A percentile compares a stretch with the other conserved stretches of the same genome.
Evolutionary conservation across 2,888 invertebrate genomes (phyloP).

Genomic region (Leptogaster cylindrica): DNA sequence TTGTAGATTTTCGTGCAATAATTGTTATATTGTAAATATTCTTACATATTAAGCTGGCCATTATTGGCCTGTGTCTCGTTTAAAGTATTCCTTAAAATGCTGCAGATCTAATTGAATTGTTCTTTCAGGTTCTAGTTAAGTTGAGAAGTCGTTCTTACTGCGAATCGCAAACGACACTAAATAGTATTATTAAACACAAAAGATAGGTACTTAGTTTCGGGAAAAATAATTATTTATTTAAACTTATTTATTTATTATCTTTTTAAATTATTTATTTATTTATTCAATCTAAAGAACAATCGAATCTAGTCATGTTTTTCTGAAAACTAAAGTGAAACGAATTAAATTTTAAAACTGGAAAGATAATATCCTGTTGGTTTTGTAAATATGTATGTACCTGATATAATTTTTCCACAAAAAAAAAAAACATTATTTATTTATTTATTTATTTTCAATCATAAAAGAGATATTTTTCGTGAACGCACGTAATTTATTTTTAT

Average conservation of each 20-base stretch:
- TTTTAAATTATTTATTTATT: constrained; percentile 22
- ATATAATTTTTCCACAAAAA: constrained; percentile 22
- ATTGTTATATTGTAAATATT: too few species aligned
- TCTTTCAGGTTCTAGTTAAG: too few species aligned
- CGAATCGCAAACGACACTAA: background rate
- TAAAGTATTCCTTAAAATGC: too few species aligned
- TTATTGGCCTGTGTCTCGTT: too few species aligned
- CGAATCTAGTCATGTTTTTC: too few species aligned
- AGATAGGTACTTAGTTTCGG: too few species aligned
- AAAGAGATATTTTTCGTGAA: background rate
- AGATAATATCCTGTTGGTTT: constrained; percentile 15
- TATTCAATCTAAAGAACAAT: constrained; percentile 14
- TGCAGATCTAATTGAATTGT: too few species aligned
- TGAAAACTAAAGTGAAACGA: background rate
- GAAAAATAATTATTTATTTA: constrained; percentile 5
- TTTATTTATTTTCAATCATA: constrained; percentile 11
- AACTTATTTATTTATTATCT: background rate
- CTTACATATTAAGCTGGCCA: too few species aligned
- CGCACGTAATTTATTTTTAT: background rate
- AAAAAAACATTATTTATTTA: too few species aligned
- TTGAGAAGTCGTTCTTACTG: too few species aligned
- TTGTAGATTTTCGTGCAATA: too few species aligned
- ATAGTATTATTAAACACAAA: too few species aligned
- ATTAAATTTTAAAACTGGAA: constrained; percentile 15
- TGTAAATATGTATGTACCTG: constrained; percentile 45